phyloP scores from a whole-genome alignment of 2,888 invertebrate species.

The Pardosa pseudoannulata region DNA sequence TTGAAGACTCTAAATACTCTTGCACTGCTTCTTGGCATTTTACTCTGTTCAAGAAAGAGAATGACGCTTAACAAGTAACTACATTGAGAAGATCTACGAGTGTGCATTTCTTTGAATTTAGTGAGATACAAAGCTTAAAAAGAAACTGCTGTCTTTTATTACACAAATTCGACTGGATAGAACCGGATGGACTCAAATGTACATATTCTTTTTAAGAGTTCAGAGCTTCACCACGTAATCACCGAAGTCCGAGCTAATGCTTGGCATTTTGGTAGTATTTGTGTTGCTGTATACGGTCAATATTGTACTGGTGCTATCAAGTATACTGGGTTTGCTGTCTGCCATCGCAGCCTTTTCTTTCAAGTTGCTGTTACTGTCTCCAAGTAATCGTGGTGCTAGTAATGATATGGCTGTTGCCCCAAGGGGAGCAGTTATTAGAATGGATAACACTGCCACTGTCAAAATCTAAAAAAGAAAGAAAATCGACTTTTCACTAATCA shows the following conservation, averaged over 20 bases:
- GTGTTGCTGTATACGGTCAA: neutral
- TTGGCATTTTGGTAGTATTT: neutral
- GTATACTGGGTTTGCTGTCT: neutral
- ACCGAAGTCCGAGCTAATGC: neutral
- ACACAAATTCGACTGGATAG: no score
- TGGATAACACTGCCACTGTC: slow-evolving; percentile 88
- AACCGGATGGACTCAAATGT: no score
- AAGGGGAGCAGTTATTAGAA: slow-evolving; percentile 86
- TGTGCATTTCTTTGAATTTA: no score
- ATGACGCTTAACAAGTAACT: no score
- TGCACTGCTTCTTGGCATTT: no score
- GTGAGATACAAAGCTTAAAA: no score
- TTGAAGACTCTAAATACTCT: no score
- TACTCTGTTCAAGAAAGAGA: no score
- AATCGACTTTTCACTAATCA: no score
- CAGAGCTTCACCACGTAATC: neutral
- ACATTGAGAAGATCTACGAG: no score
- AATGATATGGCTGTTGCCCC: slow-evolving; percentile 76
- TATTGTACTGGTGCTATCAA: neutral
- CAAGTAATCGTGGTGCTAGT: slow-evolving; percentile 59
- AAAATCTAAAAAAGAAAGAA: slow-evolving; percentile 80
- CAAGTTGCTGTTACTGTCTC: neutral
- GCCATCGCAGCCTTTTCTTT: neutral
- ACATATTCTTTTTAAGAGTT: neutral
- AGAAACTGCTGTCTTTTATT: no score